Conservation (phyloP, 2,113 vertebrate species). For the Notechis scutatus region DNA sequence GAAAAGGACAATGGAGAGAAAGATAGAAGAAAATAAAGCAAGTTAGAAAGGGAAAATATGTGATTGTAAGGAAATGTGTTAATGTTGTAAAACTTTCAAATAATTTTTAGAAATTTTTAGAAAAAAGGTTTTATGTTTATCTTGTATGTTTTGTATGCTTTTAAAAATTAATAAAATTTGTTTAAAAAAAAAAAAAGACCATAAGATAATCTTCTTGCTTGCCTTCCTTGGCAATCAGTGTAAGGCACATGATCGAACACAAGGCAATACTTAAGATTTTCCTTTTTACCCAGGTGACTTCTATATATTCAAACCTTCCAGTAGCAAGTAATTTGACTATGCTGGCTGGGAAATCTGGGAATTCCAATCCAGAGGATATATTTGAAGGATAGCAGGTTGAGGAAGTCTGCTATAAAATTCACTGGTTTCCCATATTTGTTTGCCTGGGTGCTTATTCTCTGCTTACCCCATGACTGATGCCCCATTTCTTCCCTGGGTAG, state of each 20-base stretch:
- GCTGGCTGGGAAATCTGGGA: neutral
- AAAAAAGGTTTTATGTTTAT: no score
- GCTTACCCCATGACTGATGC: neutral
- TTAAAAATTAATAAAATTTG: no score
- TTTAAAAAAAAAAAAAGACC: no score
- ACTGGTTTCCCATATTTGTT: neutral
- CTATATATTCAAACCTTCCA: neutral
- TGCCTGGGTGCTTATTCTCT: neutral
- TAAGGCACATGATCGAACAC: neutral
- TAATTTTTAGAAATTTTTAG: no score
- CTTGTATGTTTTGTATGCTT: no score
- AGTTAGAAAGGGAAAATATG: no score
- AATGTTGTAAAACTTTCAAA: no score
- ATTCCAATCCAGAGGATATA: neutral
- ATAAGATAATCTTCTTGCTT: no score
- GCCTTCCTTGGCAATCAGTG: no score
- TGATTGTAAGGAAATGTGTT: no score
- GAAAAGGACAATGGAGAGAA: no score
- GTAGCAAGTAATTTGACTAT: neutral
- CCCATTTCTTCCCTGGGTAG: neutral
- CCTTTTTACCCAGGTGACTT: neutral
- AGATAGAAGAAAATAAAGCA: no score
- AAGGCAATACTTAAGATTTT: neutral
- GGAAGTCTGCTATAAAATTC: neutral
- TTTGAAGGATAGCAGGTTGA: neutral